Evolutionary conservation across 2,888 invertebrate species (phyloP), one percentile per base, ranked within the genome.

Genomic region (Lasioglossum figueresi): DNA sequence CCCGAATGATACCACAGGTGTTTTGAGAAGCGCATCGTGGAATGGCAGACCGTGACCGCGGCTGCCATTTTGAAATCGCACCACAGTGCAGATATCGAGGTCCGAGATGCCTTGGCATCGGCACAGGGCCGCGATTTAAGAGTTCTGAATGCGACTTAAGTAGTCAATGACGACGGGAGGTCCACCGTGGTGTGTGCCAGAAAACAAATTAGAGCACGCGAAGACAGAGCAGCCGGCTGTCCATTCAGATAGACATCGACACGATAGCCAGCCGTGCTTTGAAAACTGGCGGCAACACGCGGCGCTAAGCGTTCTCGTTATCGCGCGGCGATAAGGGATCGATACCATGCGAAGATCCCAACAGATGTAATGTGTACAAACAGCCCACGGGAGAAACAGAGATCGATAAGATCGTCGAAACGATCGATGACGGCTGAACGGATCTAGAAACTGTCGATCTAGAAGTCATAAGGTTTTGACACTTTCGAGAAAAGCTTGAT

Each of bases 201-300:
- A 83, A 86, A 91, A 85, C 90, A 91, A 91, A 91, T 91, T 89
- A 88, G 91, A 88, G 85, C 90, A 86, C 85, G 85, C 88, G 90
- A 91, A 91, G 90, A 91, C 90, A 90, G 66, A 68, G 23, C 37
- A 23, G 88, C 87, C 90, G 90, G 88, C 83, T 91, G 90, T n/a
- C 88, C 91, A 85, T 85, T 91, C 87, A 90, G 90, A 91, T 91
- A 90, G 81, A 78, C 84, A 90, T 90, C 91, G 91, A 89, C 88
- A 88, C 82, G 85, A 84, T 63, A 63, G 63, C 63, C 63, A 88
- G 83, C 66, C 84, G 75, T 70, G 68, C 80, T 86, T 86, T 83
- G 85, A 88, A 79, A 86, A 63, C 87, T 82, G 87, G 86, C 79
- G 85, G 86, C 86, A 77, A 86, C 85, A 81, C 78, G 68, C 77